A percentile compares a stretch with the other conserved stretches of the same genome.
Evolutionary conservation across 2,797 vertebrate species (phyloP).

Genomic region (Gila robusta): DNA sequence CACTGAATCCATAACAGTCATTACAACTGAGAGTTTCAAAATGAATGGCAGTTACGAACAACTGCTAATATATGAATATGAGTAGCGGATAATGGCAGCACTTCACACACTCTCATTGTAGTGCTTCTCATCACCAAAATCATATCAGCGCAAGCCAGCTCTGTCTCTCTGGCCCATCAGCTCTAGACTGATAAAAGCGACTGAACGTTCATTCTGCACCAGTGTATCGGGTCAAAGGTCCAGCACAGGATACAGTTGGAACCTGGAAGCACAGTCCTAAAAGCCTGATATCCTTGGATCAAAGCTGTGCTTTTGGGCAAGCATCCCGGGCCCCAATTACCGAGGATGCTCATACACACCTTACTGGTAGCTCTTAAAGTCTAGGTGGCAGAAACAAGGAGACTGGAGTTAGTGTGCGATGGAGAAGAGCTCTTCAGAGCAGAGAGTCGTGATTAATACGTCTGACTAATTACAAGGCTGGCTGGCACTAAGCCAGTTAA

Average conservation of each 20-base stretch:
- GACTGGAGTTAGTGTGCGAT: slow-evolving; percentile 33
- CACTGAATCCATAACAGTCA: slow-evolving; percentile 9
- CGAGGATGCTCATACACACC: slow-evolving; percentile 13
- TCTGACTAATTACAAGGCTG: slow-evolving; percentile 68
- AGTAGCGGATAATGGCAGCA: slow-evolving; percentile 40
- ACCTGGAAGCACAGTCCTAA: slow-evolving; percentile 29
- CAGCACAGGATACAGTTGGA: slow-evolving; percentile 22
- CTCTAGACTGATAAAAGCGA: not conserved
- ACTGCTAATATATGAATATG: slow-evolving; percentile 38
- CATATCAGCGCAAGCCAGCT: not conserved
- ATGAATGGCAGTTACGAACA: slow-evolving; percentile 17
- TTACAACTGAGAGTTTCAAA: slow-evolving; percentile 12
- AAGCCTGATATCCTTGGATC: slow-evolving; percentile 41
- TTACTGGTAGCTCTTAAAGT: slow-evolving; percentile 29
- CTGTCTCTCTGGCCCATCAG: slow-evolving; percentile 1
- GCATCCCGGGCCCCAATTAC: slow-evolving; percentile 23
- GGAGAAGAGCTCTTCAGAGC: slow-evolving; percentile 48
- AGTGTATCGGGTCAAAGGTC: slow-evolving; percentile 39
- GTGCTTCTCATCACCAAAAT: slow-evolving; percentile 27
- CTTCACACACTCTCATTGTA: slow-evolving; percentile 39
- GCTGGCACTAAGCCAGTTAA: slow-evolving; percentile 64
- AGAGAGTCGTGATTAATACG: slow-evolving; percentile 63
- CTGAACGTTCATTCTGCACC: not conserved
- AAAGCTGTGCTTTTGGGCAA: slow-evolving; percentile 51
- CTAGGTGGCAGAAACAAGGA: not conserved